Base-by-base conservation (phyloP, 2,797 vertebrate species). In the Phoeniculus purpureus region DNA sequence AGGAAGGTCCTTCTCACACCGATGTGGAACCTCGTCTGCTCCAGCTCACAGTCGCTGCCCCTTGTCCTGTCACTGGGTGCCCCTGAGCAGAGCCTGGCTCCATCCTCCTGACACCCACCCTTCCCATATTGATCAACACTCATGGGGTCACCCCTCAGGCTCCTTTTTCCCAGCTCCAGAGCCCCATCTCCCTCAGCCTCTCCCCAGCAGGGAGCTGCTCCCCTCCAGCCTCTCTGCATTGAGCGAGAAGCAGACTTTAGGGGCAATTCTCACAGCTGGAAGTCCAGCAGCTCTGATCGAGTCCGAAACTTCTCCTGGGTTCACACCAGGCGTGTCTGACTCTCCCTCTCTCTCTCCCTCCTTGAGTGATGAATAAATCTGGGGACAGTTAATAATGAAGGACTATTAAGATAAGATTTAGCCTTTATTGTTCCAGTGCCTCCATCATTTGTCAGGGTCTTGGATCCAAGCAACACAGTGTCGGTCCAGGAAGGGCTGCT, bases 381-480 rank as follows among this genome's bases (percentile, higher is more conserved):
- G 76, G 45, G 82, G 89, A 66, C 88, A 60, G 75, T 94, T 92
- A 74, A 90, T 80, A 84, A 93, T 89, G 79, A 77, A 81, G 67
- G 81, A 72, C 79, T 66, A 82, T 87, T 89, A 90, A 89, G 85
- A 76, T 87, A 88, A 93, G 90, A 94, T 90, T 93, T 81, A 90
- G 84, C 73, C 92, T 81, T 91, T 67, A 68, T 54, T 40, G 18
- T 91, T 90, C 83, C 71, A 0, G 0, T 51, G 72, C 37, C 90
- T 50, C 74, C 51, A 21, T 68, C 84, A 50, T 85, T 94, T 92
- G 72, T 89, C 95, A 93, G 72, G 64, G 64, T 26, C 87, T 82
- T 1, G 4, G 82, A 90, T 17, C 71, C 75, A 75, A 54, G 18
- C 25, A 56, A 66, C 37, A 52, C 84, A 79, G 59, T 1, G 10